phyloP scores from a whole-genome alignment of 2,888 invertebrate species.

The Lasioglossum villosulum region DNA sequence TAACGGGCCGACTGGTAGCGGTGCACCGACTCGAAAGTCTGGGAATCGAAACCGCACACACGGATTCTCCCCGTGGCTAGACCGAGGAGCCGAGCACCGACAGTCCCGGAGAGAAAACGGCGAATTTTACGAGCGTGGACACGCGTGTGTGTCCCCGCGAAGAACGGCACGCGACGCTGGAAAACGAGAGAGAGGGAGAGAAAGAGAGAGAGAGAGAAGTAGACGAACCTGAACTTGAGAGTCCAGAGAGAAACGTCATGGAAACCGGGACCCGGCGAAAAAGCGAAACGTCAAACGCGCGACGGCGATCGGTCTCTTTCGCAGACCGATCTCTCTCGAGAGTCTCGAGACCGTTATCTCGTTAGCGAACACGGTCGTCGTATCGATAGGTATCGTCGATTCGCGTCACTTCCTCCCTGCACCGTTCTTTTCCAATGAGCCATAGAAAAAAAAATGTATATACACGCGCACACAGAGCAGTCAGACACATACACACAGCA shows the following conservation, averaged over 20 bases:
- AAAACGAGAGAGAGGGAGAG: neutral
- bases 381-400: constrained; percentile 17
- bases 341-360: constrained; percentile 17
- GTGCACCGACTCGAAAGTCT: constrained; percentile 64
- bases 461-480: neutral
- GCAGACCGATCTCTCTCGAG: neutral
- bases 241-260: neutral
- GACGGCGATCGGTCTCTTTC: neutral
- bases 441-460: neutral
- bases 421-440: neutral
- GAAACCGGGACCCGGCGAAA: constrained; percentile 13
- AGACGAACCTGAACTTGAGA: neutral
- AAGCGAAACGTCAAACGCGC: constrained; percentile 13
- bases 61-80: constrained; percentile 50
- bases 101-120: constrained; percentile 35
- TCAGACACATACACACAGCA: neutral
- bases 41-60: constrained; percentile 47
- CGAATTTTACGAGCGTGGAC: constrained; percentile 22
- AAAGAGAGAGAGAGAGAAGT: neutral
- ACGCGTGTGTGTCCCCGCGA: neutral
- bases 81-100: neutral
- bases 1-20: constrained; percentile 60
- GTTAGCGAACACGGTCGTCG: constrained; percentile 17
- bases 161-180: constrained; percentile 7
- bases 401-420: constrained; percentile 12